Conservation (phyloP, 2,797 vertebrate genomes). For the Gymnodraco acuticeps region DNA sequence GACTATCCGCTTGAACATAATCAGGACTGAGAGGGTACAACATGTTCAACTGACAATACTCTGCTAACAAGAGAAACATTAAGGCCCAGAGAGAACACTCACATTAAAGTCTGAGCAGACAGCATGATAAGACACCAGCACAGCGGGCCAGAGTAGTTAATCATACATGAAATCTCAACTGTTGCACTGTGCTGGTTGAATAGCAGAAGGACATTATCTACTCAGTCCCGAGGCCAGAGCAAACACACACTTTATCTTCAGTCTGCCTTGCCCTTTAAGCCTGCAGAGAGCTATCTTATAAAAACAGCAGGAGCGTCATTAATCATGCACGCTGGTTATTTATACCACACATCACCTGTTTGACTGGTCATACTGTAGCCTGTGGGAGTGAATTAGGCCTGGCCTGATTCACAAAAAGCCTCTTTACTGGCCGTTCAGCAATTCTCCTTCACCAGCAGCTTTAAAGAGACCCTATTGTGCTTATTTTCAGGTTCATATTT, state of each 20-base stretch:
- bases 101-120: slow-evolving; percentile 22
- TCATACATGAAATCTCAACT: slow-evolving; percentile 23
- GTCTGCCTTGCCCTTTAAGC: slow-evolving; percentile 9
- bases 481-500: too few relatives aligned
- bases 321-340: slow-evolving; percentile 20
- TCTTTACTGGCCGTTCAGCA: slow-evolving; percentile 23
- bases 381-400: slow-evolving; percentile 33
- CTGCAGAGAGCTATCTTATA: neutral
- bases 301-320: slow-evolving; percentile 15
- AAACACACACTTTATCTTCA: slow-evolving; percentile 15
- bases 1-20: too few relatives aligned
- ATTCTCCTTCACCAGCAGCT: slow-evolving; percentile 12
- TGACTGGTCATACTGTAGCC: slow-evolving; percentile 12
- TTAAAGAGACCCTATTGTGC: neutral
- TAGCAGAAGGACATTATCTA: neutral
- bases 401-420: slow-evolving; percentile 44
- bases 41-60: slow-evolving; percentile 7
- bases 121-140: slow-evolving; percentile 11
- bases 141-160: slow-evolving; percentile 4
- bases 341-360: slow-evolving; percentile 27
- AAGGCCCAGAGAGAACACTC: slow-evolving; percentile 4
- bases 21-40: too few relatives aligned
- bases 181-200: neutral
- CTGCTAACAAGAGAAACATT: slow-evolving; percentile 30
- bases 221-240: neutral